Evolutionary conservation across 2,113 vertebrate genomes (phyloP), one percentile per base, ranked within the genome.

Genomic region (Oreamnos americanus): DNA sequence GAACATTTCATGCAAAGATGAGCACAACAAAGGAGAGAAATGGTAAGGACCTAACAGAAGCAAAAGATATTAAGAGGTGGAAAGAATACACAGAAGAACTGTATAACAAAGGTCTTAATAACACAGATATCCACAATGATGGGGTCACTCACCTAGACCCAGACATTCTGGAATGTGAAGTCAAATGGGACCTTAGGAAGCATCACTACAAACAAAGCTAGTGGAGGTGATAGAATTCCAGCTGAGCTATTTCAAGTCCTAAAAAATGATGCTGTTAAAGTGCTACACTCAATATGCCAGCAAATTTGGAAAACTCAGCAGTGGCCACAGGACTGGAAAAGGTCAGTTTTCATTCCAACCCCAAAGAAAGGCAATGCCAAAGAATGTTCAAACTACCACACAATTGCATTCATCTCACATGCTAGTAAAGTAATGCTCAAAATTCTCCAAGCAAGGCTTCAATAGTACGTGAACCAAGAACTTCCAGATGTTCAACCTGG

Each of bases 391-490:
- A 23, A 23, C 19, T 71, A 71, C 10, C 1, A 1, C n/a, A 71
- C 67, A 39, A 71, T 13, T 71, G 67, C n/a, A 71, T 10, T 71
- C n/a, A 39, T 71, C 10, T 71, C 67, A 71, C n/a, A 71, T 23
- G 10, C 67, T 71, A 71, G n/a, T 21, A 71, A 71, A 71, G n/a
- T 39, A 71, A 39, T 39, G 19, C n/a, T 71, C n/a, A 39, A 39
- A 39, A 71, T 71, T 39, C n/a, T 71, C n/a, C 19, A 71, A 39
- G n/a, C 36, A 1, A 23, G n/a, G 10, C n/a, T 71, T 71, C 67
- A 39, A 6, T 21, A 23, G 5, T 39, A 71, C 19, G 0, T 39
- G n/a, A 71, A 39, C n/a, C 0, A 0, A 23, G n/a, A 71, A 71
- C 5, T 39, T 39, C 67, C 67, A 39, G 19, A 71, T 71, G 10